These are phyloP conservation scores for Cinclus cinclus DNA, from an alignment of 2,113 vertebrate genomes.

Conservation along the genomic window DNA sequence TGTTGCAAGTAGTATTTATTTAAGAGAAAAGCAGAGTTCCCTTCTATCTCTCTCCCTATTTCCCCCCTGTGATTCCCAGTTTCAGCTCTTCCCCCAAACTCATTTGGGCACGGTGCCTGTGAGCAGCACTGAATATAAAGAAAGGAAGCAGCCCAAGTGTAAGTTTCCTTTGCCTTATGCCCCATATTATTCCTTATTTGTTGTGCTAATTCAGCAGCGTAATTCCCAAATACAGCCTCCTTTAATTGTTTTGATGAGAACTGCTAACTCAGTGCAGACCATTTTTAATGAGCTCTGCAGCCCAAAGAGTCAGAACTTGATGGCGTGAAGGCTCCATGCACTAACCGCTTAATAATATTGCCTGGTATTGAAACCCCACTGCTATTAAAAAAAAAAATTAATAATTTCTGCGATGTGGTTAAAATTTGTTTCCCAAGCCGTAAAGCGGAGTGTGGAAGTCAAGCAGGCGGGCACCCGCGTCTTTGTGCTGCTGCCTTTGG, in stretches of 20 bases:
- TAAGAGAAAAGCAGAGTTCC: background rate
- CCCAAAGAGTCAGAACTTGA: background rate
- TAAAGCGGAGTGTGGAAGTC: slow-evolving; percentile 8
- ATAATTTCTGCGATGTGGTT: slow-evolving; percentile 21
- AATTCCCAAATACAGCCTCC: slow-evolving; percentile 41
- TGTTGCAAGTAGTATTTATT: background rate
- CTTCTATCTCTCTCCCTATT: background rate
- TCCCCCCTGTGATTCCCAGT: background rate
- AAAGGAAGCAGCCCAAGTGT: slow-evolving; percentile 20
- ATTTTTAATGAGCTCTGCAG: slow-evolving; percentile 9
- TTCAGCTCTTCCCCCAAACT: slow-evolving; percentile 17
- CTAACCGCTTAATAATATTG: background rate
- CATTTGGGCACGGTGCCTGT: slow-evolving; percentile 26
- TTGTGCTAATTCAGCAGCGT: slow-evolving; percentile 45
- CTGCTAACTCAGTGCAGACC: slow-evolving; percentile 40
- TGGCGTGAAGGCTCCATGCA: background rate
- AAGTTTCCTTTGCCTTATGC: slow-evolving; percentile 31
- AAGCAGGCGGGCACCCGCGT: slow-evolving; percentile 39
- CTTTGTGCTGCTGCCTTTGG: slow-evolving; percentile 74
- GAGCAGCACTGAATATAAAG: slow-evolving; percentile 10
- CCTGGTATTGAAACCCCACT: background rate
- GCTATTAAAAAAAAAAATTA: background rate
- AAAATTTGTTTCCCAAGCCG: slow-evolving; percentile 10
- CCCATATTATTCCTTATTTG: slow-evolving; percentile 47
- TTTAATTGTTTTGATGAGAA: slow-evolving; percentile 46